Evolutionary conservation across 2,797 vertebrate species (phyloP), one percentile per base, ranked within the genome.

Genomic region (Chiloscyllium punctatum): DNA sequence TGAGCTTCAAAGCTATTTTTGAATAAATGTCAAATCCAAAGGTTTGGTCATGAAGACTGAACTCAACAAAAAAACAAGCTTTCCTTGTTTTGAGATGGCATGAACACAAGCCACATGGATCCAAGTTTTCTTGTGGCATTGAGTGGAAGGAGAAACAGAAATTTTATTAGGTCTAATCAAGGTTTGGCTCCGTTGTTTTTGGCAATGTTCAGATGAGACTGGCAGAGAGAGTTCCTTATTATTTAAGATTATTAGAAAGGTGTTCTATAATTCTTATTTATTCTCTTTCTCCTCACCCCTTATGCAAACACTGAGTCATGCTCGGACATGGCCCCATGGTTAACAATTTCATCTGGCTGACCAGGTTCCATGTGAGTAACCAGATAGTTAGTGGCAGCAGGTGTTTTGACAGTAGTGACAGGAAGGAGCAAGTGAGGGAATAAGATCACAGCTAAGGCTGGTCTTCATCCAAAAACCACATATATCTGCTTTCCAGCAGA

Each of bases 11-110:
- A 21, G 27, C n/a, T 23, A n/a, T n/a, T 42, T 66, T 66, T 66
- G 88, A 91, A 25, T 42, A 92, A 92, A 69, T 92, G 2, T 42
- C 21, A 92, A 92, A n/a, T 9, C 90, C 62, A 33, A 92, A 68
- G 62, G 13, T 92, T 92, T 66, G 21, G 6, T 69, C 16, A 37
- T 92, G 90, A 69, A 66, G n/a, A 37, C 62, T 25, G 66, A 69
- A n/a, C 21, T 92, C 90, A 92, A 25, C 27, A 90, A 90, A 90
- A 27, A 92, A 92, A 92, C 62, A 92, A 92, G n/a, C 33, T 92
- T 23, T 69, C 90, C 62, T 92, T 92, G 90, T 92, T 92, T 92
- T 69, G n/a, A 25, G 90, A 92, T 92, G 90, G 90, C 90, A 92
- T 23, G 16, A 21, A n/a, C 21, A 92, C n/a, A 69, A 23, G 57